These are phyloP conservation scores for Cromileptes altivelis DNA, from an alignment of 2,113 vertebrate species.

Conservation along the genomic window DNA sequence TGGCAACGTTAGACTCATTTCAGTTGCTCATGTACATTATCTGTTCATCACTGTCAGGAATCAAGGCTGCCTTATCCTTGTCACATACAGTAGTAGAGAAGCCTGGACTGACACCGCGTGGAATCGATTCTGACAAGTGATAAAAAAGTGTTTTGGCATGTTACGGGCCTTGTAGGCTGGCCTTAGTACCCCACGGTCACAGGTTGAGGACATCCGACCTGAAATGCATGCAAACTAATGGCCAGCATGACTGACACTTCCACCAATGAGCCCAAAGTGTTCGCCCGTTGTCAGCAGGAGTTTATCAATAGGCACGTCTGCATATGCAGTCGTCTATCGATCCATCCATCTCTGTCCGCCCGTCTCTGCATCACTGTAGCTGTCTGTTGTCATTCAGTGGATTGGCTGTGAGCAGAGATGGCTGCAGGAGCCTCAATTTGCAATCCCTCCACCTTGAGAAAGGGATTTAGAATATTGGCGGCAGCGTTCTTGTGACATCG, in stretches of 20 bases:
- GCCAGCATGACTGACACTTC: slow-evolving; percentile 81
- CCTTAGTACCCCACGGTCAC: slow-evolving; percentile 74
- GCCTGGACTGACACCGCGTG: slow-evolving; percentile 68
- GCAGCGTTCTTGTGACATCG: slow-evolving; percentile 24
- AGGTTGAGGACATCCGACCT: slow-evolving; percentile 85
- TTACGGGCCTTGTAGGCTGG: slow-evolving; percentile 75
- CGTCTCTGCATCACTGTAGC: slow-evolving; percentile 75
- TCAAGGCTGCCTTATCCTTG: slow-evolving; percentile 59
- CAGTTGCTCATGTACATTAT: slow-evolving; percentile 51
- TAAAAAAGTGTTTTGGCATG: slow-evolving; percentile 82
- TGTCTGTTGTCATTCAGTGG: slow-evolving; percentile 76
- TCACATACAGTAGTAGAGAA: slow-evolving; percentile 68
- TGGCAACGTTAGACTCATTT: slow-evolving; percentile 41
- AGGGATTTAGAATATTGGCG: slow-evolving; percentile 43
- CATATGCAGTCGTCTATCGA: slow-evolving; percentile 81
- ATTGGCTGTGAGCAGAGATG: slow-evolving; percentile 67
- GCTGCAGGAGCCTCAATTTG: slow-evolving; percentile 69
- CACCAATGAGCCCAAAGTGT: slow-evolving; percentile 84
- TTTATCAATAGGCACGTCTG: slow-evolving; percentile 85
- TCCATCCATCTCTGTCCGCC: slow-evolving; percentile 81
- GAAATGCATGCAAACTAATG: slow-evolving; percentile 85
- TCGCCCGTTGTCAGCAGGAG: slow-evolving; percentile 84
- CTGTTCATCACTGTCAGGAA: slow-evolving; percentile 63
- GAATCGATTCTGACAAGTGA: slow-evolving; percentile 80
- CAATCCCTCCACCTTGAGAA: slow-evolving; percentile 56